These are phyloP conservation scores for Cryptoblepharus egeriae DNA, from an alignment of 2,797 vertebrate genomes.

Conservation along the genomic window DNA sequence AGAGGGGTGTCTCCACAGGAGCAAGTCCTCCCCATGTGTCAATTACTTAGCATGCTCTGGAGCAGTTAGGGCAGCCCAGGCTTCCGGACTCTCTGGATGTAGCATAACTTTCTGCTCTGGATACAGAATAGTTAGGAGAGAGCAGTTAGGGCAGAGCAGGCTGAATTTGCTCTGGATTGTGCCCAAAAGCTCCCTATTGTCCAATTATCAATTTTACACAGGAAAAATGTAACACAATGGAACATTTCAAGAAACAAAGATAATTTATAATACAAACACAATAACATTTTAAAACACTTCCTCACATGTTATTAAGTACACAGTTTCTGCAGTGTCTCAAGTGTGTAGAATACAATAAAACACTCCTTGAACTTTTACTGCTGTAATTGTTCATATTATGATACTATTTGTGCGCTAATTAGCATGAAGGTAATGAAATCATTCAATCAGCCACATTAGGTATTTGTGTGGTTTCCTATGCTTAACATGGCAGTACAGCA, in stretches of 20 bases:
- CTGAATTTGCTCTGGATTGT: too few species aligned
- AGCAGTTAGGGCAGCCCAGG: too few species aligned
- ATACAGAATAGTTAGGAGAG: too few species aligned
- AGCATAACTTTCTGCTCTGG: too few species aligned
- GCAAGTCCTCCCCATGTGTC: too few species aligned
- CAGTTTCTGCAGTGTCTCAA: conserved; percentile 9
- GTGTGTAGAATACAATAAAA: conserved; percentile 29
- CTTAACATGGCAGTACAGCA: not conserved
- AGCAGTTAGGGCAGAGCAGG: too few species aligned
- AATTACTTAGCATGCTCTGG: too few species aligned
- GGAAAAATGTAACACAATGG: not conserved
- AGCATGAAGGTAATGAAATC: not conserved
- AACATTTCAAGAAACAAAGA: not conserved
- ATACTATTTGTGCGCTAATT: not conserved
- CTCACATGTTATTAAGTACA: not conserved
- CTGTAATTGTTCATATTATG: conserved; percentile 14
- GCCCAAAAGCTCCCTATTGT: not conserved
- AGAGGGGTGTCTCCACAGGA: too few species aligned
- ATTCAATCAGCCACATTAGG: conserved; percentile 31
- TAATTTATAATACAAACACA: conserved; percentile 3
- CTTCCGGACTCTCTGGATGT: too few species aligned
- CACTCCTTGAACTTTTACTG: conserved; percentile 8
- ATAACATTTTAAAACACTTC: not conserved
- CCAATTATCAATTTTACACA: not conserved
- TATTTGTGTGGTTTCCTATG: not conserved